These are phyloP conservation scores for Phodopus roborovskii DNA, from an alignment of 2,113 vertebrate species.

Conservation along the genomic window DNA sequence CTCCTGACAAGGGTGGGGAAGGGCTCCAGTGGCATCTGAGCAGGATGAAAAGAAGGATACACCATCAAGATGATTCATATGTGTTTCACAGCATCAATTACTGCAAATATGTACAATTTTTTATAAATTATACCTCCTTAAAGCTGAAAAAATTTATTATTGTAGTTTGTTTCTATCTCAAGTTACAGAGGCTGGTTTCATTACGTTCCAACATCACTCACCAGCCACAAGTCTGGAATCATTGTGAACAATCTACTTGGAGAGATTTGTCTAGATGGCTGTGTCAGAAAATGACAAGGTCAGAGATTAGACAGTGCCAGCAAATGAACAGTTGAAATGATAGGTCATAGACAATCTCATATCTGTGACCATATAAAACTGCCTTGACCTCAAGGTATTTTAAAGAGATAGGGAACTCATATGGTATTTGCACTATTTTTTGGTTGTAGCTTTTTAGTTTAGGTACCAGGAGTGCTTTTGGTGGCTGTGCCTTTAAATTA, in stretches of 20 bases:
- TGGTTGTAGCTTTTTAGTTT: conserved; percentile 45
- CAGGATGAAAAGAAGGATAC: background rate
- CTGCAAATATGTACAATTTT: background rate
- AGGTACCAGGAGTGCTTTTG: conserved; percentile 36
- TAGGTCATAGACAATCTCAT: background rate
- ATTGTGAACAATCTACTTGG: conserved; percentile 10
- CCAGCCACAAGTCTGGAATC: conserved; percentile 12
- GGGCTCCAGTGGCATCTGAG: conserved; percentile 43
- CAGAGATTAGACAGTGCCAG: background rate
- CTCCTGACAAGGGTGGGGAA: background rate
- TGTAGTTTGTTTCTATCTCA: conserved; percentile 26
- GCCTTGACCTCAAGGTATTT: background rate
- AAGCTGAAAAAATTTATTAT: background rate
- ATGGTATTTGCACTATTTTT: background rate
- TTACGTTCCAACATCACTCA: conserved; percentile 9
- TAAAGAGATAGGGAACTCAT: background rate
- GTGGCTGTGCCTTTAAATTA: conserved; percentile 41
- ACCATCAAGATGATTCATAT: background rate
- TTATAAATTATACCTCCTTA: background rate
- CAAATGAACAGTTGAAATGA: conserved; percentile 48
- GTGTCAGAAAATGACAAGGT: conserved; percentile 33
- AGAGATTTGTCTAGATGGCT: conserved; percentile 34
- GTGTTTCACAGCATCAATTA: background rate
- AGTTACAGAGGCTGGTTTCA: conserved; percentile 21
- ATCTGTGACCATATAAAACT: conserved; percentile 39